Conservation (phyloP, 30 jellyfish, hydroid and myxozoan species). For the Chrysaora quinquecirrha region DNA sequence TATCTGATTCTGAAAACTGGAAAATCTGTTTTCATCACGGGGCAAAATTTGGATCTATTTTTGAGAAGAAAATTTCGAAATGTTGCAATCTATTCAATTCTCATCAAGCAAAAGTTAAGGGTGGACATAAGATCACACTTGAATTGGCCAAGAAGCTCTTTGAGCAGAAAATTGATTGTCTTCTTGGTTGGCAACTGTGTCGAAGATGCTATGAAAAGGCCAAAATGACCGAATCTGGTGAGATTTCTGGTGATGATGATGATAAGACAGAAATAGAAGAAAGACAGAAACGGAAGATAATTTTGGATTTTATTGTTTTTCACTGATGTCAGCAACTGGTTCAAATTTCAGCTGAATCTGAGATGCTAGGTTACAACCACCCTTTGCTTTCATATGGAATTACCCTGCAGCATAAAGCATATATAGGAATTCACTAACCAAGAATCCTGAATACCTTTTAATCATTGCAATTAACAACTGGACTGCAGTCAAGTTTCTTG, state of each 20-base stretch:
- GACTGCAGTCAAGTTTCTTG: not conserved
- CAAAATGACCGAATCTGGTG: not conserved
- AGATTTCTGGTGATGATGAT: too few relatives aligned
- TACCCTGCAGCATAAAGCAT: too few relatives aligned
- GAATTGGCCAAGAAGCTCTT: not conserved
- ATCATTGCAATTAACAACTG: not conserved
- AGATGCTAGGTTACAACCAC: too few relatives aligned
- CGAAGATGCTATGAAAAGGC: not conserved
- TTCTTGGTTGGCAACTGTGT: not conserved
- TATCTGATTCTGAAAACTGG: not conserved
- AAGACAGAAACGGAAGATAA: too few relatives aligned
- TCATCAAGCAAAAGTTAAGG: not conserved
- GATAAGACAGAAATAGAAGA: too few relatives aligned
- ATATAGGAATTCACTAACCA: too few relatives aligned
- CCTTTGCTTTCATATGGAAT: too few relatives aligned
- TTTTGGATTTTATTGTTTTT: too few relatives aligned
- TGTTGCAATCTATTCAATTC: not conserved
- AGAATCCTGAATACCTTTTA: too few relatives aligned
- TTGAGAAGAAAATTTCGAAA: not conserved
- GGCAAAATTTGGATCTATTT: not conserved
- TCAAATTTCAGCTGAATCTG: too few relatives aligned
- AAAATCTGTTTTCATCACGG: not conserved
- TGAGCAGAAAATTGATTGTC: not conserved
- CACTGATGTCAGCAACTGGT: too few relatives aligned
- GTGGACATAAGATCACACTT: not conserved